Percentiles rank a stretch among this genome's conserved stretches.
Conservation (phyloP, 2,113 vertebrate species). For the Peromyscus maniculatus region DNA sequence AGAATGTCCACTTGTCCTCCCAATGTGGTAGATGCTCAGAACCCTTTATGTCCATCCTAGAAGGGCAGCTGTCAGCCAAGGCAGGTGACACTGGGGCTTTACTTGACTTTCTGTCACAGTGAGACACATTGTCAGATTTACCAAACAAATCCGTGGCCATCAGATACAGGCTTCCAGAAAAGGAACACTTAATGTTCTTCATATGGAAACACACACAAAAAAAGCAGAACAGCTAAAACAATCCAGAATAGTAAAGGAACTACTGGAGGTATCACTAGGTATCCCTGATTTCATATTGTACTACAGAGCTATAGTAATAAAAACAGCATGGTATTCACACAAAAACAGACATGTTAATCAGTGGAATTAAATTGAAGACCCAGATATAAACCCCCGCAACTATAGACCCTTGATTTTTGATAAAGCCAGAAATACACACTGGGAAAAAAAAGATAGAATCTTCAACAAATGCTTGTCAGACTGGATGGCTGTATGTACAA, state of each 20-base stretch:
- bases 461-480: background rate
- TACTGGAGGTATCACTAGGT: background rate
- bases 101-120: slow-evolving; percentile 16
- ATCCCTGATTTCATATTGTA: background rate
- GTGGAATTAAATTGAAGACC: background rate
- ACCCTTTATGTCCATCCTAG: background rate
- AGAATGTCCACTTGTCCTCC: slow-evolving; percentile 45
- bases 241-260: background rate
- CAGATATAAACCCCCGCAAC: background rate
- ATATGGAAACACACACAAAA: background rate
- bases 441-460: background rate
- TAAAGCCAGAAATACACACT: background rate
- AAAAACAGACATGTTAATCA: background rate
- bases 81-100: background rate
- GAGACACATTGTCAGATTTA: background rate
- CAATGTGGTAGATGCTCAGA: background rate
- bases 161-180: background rate
- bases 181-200: background rate
- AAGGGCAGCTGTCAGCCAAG: slow-evolving; percentile 6
- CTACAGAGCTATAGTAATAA: background rate
- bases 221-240: background rate
- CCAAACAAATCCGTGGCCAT: background rate
- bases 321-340: background rate
- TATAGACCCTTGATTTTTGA: background rate
- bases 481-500: background rate